Evolutionary conservation across 2,888 invertebrate species (phyloP).

Genomic region (Eulithis prunata): DNA sequence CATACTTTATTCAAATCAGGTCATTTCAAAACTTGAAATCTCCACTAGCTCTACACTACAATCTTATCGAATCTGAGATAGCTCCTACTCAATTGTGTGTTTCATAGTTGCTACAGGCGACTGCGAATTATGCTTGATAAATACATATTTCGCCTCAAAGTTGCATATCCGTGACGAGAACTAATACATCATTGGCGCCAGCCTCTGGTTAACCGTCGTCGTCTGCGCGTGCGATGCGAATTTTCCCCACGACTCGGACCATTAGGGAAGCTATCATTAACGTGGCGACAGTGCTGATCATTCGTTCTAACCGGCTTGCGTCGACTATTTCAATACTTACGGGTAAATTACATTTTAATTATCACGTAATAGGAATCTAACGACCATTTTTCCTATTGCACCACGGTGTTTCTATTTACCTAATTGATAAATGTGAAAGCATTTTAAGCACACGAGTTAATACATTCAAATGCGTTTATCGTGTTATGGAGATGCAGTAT

Average conservation of each 20-base stretch:
- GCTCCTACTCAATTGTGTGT: not conserved
- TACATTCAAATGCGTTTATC: constrained; percentile 27
- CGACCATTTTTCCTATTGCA: constrained; percentile 29
- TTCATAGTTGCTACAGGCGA: constrained; percentile 9
- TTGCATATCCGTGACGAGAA: constrained; percentile 70
- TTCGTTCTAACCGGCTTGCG: constrained; percentile 58
- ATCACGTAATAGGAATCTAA: constrained; percentile 46
- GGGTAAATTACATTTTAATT: constrained; percentile 59
- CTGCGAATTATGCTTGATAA: constrained; percentile 27
- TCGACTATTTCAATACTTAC: constrained; percentile 53
- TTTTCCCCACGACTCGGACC: constrained; percentile 70
- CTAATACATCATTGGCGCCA: constrained; percentile 78
- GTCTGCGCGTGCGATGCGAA: constrained; percentile 76
- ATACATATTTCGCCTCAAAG: constrained; percentile 38
- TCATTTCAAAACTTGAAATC: not conserved
- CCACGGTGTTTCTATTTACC: constrained; percentile 23
- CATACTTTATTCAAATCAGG: not conserved
- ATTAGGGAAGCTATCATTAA: constrained; percentile 81
- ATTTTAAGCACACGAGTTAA: too few species aligned
- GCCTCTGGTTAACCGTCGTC: constrained; percentile 66
- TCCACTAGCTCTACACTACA: not conserved
- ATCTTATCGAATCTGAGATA: not conserved
- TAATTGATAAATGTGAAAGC: constrained; percentile 26
- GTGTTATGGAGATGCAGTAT: constrained; percentile 32
- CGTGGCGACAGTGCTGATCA: constrained; percentile 74